A percentile compares a stretch with the other conserved stretches of the same genome.
These are phyloP conservation scores for Macrotis lagotis DNA, from an alignment of 2,113 vertebrate genomes.

Conservation along the genomic window DNA sequence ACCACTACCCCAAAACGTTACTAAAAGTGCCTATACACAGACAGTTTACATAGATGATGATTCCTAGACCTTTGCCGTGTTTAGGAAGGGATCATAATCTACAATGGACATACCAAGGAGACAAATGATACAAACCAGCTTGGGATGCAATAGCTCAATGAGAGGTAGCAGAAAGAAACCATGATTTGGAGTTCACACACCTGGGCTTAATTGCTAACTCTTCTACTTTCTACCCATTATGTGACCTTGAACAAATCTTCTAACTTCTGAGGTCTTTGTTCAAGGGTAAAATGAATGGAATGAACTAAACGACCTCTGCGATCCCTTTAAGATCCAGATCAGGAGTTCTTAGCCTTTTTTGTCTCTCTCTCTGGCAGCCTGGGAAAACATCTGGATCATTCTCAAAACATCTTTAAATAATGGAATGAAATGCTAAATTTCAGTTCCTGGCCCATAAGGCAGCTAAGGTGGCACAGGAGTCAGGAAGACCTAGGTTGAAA, in stretches of 20 bases:
- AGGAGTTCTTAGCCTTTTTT: background rate
- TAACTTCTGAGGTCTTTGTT: background rate
- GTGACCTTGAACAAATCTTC: background rate
- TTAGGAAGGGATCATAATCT: slow-evolving; percentile 5
- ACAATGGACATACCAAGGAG: slow-evolving; percentile 53
- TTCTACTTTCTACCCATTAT: background rate
- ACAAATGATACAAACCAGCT: slow-evolving; percentile 35
- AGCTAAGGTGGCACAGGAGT: background rate
- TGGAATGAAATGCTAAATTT: background rate
- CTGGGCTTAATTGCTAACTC: background rate
- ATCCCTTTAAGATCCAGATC: background rate
- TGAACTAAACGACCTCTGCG: background rate
- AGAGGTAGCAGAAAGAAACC: background rate
- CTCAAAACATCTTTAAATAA: background rate
- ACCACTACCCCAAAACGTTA: slow-evolving; percentile 33
- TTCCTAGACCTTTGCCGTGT: slow-evolving; percentile 17
- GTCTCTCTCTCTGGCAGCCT: background rate
- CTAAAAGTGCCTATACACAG: background rate
- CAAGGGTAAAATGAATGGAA: background rate
- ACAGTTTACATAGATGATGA: slow-evolving; percentile 38
- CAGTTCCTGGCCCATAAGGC: background rate
- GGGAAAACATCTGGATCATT: background rate
- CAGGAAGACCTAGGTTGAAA: background rate
- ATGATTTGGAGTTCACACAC: background rate
- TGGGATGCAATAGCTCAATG: background rate